Base-by-base conservation (phyloP, 2,797 vertebrate species). In the Eurystomus glaucurus region DNA sequence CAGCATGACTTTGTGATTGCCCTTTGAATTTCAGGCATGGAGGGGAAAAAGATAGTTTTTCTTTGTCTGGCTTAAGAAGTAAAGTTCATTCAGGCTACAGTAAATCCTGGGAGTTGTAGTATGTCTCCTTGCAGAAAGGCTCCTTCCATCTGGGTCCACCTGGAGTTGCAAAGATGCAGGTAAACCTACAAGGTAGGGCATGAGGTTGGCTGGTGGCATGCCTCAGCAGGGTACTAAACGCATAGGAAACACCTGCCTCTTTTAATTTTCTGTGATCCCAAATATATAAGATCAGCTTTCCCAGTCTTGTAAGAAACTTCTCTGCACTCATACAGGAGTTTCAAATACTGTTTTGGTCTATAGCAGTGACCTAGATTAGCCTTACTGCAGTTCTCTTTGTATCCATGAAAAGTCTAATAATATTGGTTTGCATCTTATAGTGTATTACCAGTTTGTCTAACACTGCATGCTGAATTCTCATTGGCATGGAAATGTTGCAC, bases 231-330 rank as follows among this genome's bases (percentile, higher is more conserved):
- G 66, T 91, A 82, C 54, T 54, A 96, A 94, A 51, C 18, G 89
- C 91, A 62, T 3, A 92, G 93, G 94, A 96, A 75, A 80, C 20
- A 51, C 54, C 76, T 77, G 51, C 48, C 31, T 92, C 31, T 92
- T 96, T 72, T 28, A 94, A 90, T 96, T 93, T 95, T 94, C 74
- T 90, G 35, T 77, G 65, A 92, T 75, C 31, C 79, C 77, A 50
- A 74, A 41, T 89, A 66, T 76, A 85, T 76, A 37, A 93, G 64
- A 80, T 90, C 82, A 87, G 28, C 33, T 90, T 85, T 88, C 43
- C 29, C 39, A 89, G 65, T 19, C 76, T 64, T 69, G 68, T 37
- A 92, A 94, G 86, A 83, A 76, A 39, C 76, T 95, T 92, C 77
- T 96, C 69, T 92, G 37, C 37, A 58, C 0, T 3, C 72, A 85